Percentiles rank a stretch among this genome's conserved stretches.
Conservation (phyloP, 2,113 vertebrate species). For the Microcebus griseorufus region DNA sequence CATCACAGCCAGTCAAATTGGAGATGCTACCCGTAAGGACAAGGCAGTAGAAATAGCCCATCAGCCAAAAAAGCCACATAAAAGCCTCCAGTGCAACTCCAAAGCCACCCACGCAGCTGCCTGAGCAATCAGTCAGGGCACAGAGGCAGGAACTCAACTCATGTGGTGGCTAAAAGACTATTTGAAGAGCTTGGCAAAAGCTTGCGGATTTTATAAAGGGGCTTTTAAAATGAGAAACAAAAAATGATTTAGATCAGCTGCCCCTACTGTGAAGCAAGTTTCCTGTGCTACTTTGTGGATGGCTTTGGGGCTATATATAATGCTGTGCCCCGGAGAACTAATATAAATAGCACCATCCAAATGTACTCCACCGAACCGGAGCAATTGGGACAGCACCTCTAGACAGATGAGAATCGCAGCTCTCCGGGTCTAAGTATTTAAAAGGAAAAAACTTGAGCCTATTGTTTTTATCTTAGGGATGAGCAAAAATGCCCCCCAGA, state of each 20-base stretch:
- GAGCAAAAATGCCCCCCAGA: background rate
- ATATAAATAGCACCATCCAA: conserved; percentile 3
- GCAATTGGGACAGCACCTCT: background rate
- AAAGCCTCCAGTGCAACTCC: conserved; percentile 77
- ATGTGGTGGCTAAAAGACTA: conserved; percentile 74
- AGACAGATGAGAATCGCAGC: background rate
- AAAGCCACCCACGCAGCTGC: conserved; percentile 80
- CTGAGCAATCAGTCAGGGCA: conserved; percentile 78
- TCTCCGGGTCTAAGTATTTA: background rate
- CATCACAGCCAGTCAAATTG: conserved; percentile 79
- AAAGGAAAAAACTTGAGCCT: conserved; percentile 3
- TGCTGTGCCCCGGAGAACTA: background rate
- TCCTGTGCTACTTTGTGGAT: background rate
- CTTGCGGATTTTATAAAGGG: conserved; percentile 76
- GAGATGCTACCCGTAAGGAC: conserved; percentile 75
- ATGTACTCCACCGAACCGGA: background rate
- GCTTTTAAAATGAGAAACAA: conserved; percentile 76
- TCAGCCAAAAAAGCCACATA: conserved; percentile 82
- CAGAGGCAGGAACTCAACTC: conserved; percentile 72
- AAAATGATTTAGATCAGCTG: conserved; percentile 49
- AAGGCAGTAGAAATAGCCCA: conserved; percentile 80
- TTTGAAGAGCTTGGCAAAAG: conserved; percentile 77
- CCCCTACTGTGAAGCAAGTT: conserved; percentile 15
- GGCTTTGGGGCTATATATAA: background rate
- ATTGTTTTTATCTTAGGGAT: conserved; percentile 43